These are phyloP conservation scores for Microctenopoma steveboyesi DNA, from an alignment of 2,797 vertebrate species.

Conservation along the genomic window DNA sequence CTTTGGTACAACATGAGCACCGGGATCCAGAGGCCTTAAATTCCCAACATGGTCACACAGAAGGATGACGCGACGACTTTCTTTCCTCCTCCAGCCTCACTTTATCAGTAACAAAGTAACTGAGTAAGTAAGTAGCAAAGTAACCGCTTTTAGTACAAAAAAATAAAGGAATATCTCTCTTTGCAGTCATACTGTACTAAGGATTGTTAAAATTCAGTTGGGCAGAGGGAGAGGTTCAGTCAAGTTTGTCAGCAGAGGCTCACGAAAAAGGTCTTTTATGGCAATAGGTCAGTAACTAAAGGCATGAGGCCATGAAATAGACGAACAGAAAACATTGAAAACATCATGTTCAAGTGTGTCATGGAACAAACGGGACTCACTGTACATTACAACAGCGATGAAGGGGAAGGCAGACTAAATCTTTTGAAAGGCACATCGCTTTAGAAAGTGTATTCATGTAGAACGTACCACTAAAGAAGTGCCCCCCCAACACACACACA, in stretches of 20 bases:
- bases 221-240: constrained; percentile 18
- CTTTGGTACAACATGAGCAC: constrained; percentile 82
- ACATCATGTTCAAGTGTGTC: constrained; percentile 23
- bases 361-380: constrained; percentile 37
- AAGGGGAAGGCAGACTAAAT: constrained; percentile 72
- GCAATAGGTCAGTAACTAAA: constrained; percentile 58
- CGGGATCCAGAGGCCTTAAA: constrained; percentile 59
- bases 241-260: constrained; percentile 19
- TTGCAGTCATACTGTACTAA: constrained; percentile 17
- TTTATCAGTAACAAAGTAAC: constrained; percentile 57
- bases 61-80: constrained; percentile 58
- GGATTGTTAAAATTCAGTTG: constrained; percentile 12
- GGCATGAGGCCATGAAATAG: constrained; percentile 34
- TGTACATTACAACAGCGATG: constrained; percentile 35
- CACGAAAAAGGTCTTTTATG: constrained; percentile 57
- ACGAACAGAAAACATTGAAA: constrained; percentile 37
- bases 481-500: constrained; percentile 43
- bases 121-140: neutral
- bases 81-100: constrained; percentile 25
- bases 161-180: constrained; percentile 34
- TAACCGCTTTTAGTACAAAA: constrained; percentile 54
- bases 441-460: constrained; percentile 74
- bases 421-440: constrained; percentile 85
- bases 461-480: constrained; percentile 71
- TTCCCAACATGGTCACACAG: constrained; percentile 43